phyloP scores from a whole-genome alignment of 2,888 invertebrate species.

The Chaitophorus viminalis region DNA sequence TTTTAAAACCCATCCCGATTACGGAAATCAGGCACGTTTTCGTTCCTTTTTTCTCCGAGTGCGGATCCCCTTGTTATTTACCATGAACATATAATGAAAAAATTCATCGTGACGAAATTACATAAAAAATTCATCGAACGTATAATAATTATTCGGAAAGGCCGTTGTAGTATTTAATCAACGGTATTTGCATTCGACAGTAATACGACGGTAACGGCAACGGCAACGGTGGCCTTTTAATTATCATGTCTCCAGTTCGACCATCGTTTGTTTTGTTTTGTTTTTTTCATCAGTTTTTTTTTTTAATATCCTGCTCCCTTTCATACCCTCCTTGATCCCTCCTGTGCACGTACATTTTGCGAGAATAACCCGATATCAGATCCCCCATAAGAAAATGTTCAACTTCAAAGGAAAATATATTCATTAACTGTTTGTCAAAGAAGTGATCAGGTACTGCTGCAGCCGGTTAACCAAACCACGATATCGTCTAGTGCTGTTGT shows the following conservation, averaged over 20 bases:
- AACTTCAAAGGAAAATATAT: constrained; percentile 57
- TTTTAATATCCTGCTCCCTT: not conserved
- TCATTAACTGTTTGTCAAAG: constrained; percentile 52
- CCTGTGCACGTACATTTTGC: not conserved
- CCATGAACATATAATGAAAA: not conserved
- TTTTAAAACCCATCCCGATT: constrained; percentile 19
- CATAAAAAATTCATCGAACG: constrained; percentile 54
- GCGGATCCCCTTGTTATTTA: constrained; percentile 14
- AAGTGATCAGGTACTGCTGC: not conserved
- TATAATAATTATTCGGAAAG: constrained; percentile 24
- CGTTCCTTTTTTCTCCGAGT: not conserved
- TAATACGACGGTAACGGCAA: not conserved
- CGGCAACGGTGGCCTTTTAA: constrained; percentile 28
- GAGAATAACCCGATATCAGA: not conserved
- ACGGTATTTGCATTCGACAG: constrained; percentile 36
- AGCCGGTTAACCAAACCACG: not conserved
- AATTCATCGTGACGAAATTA: constrained; percentile 14
- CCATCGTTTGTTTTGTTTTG: constrained; percentile 35
- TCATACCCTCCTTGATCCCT: no score
- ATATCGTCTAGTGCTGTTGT: not conserved
- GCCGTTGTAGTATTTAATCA: constrained; percentile 48
- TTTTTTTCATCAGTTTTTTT: constrained; percentile 14
- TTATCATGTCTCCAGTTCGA: constrained; percentile 27
- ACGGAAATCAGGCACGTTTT: constrained; percentile 52
- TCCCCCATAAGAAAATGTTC: constrained; percentile 27